Base-by-base conservation (phyloP, 2,113 vertebrate genomes). In the Bettongia penicillata region DNA sequence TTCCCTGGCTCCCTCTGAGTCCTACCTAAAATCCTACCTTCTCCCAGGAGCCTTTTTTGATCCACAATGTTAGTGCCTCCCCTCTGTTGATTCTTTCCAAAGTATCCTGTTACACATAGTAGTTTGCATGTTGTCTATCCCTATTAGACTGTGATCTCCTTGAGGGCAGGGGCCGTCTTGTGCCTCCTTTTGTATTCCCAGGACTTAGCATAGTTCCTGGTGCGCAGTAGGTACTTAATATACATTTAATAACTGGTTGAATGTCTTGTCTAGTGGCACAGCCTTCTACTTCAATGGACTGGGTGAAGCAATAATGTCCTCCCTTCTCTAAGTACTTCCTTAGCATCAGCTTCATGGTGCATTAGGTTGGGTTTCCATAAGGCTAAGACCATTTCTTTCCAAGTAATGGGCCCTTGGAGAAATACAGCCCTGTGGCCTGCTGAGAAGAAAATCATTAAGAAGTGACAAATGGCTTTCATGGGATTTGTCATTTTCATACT, bases 241-340 rank as follows among this genome's bases (percentile, higher is more conserved):
- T 43, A 84, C 43, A 16, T 84, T 37, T 43, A 84, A 84, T 43
- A 43, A 84, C 2, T 43, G 16, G 0, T n/a, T 23, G 7, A 22
- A 6, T 84, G 37, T 90, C 92, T 93, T 97, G 94, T 97, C 97
- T 97, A 97, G 94, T 77, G 95, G 94, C 37, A 22, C 90, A 93
- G 49, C 91, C 93, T 94, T 95, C 94, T 84, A 50, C 68, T 93
- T 68, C 94, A 51, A 90, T 90, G 48, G 19, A 26, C 96, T 92
- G 24, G 6, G 61, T 22, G 61, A 37, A 53, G 57, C 90, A 95
- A 90, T 95, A 95, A 97, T 90, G 57, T 77, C 91, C n/a, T 43
- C 37, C 68, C 96, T 93, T 93, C 94, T 96, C 93, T 93, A 94
- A 91, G 92, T 96, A 93, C 95, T 24, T 26, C 31, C 68, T 50